These are phyloP conservation scores for Muscidifurax raptorellus DNA, from an alignment of 1,140 invertebrate species.

Conservation along the genomic window DNA sequence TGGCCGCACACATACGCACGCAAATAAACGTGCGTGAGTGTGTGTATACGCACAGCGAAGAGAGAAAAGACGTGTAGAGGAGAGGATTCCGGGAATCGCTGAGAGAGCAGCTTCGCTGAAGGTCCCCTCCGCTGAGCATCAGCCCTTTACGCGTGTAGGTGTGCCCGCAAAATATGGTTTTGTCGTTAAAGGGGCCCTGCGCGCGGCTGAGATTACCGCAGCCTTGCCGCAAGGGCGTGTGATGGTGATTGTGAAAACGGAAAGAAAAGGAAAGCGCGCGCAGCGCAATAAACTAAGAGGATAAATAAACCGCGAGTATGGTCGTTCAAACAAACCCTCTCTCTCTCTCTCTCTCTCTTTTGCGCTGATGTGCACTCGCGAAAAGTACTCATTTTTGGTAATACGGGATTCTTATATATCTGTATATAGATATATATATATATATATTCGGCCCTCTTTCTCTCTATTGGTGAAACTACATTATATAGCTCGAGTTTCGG, in stretches of 20 bases:
- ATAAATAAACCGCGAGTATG: not conserved
- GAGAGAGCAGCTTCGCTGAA: not conserved
- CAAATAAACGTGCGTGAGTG: not conserved
- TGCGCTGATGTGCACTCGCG: no score
- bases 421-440: no score
- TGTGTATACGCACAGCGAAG: not conserved
- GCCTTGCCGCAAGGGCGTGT: not conserved
- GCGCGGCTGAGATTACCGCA: not conserved
- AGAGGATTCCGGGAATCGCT: constrained; percentile 60
- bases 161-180: constrained; percentile 25
- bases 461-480: not conserved
- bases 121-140: not conserved
- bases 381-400: not conserved
- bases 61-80: constrained; percentile 45
- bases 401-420: not conserved
- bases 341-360: no score
- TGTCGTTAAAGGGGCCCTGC: not conserved
- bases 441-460: not conserved
- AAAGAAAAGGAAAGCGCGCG: not conserved
- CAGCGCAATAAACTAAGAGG: not conserved
- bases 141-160: not conserved
- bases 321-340: not conserved
- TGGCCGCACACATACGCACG: constrained; percentile 9
- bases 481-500: not conserved
- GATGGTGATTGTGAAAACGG: not conserved